phyloP scores from a whole-genome alignment of 2,113 vertebrate species.

The Embiotoca jacksoni region DNA sequence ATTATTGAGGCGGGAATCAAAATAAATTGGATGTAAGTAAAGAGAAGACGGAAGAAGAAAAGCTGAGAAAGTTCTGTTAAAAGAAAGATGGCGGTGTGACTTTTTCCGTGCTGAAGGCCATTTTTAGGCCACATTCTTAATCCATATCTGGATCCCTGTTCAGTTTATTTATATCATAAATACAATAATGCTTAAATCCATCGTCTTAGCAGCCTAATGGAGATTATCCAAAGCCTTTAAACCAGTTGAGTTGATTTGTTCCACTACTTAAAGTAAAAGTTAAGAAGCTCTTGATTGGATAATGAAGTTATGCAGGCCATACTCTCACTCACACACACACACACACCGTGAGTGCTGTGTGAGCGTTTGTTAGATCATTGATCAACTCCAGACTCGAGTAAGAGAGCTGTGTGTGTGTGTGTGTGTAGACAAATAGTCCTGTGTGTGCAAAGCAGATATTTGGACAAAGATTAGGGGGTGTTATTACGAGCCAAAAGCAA shows the following conservation, averaged over 20 bases:
- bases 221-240: slow-evolving; percentile 62
- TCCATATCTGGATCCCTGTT: background rate
- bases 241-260: slow-evolving; percentile 64
- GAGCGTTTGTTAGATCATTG: slow-evolving; percentile 77
- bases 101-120: background rate
- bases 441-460: slow-evolving; percentile 86
- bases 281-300: slow-evolving; percentile 70
- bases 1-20: background rate
- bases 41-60: background rate
- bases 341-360: slow-evolving; percentile 57
- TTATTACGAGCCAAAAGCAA: slow-evolving; percentile 82
- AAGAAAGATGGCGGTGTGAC: background rate
- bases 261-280: slow-evolving; percentile 63
- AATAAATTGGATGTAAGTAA: slow-evolving; percentile 5
- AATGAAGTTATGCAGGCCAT: slow-evolving; percentile 64
- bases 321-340: slow-evolving; percentile 47
- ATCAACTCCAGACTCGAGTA: slow-evolving; percentile 83
- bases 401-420: slow-evolving; percentile 64
- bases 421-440: slow-evolving; percentile 79
- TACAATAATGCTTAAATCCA: background rate
- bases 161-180: slow-evolving; percentile 23
- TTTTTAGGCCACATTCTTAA: background rate
- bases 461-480: slow-evolving; percentile 85
- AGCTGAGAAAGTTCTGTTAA: background rate
- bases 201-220: slow-evolving; percentile 37